phyloP scores from a whole-genome alignment of 2,797 vertebrate genomes.

The Diglossa cyanea region DNA sequence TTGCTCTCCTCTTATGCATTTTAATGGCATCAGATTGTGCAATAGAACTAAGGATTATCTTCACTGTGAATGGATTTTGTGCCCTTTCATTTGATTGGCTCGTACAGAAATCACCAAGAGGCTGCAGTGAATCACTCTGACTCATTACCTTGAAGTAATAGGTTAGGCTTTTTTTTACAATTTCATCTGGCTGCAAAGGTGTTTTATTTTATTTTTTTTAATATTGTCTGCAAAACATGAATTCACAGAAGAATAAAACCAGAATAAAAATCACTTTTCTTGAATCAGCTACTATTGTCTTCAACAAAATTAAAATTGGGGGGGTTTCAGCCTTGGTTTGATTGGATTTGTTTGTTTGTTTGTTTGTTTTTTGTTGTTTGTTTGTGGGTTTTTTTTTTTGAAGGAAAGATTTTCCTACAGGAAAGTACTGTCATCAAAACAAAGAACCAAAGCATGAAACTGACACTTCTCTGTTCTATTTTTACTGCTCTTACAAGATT shows the following conservation, averaged over 20 bases:
- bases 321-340: fast-evolving
- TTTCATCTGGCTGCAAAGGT: constrained; percentile 6
- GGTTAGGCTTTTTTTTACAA: constrained; percentile 26
- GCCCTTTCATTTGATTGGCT: constrained; percentile 67
- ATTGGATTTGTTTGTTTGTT: not conserved
- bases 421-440: not conserved
- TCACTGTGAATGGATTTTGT: constrained; percentile 29
- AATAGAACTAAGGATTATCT: not conserved
- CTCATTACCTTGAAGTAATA: constrained; percentile 56
- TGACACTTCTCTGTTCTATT: not conserved
- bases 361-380: not conserved
- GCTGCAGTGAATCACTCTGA: constrained; percentile 59
- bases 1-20: not conserved
- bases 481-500: not conserved
- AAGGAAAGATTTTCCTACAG: not conserved
- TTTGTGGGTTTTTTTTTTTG: not conserved
- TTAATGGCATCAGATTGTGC: constrained; percentile 36
- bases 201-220: not conserved
- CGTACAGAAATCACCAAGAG: constrained; percentile 18
- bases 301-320: not conserved
- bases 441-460: not conserved
- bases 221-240: not conserved
- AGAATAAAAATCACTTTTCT: not conserved
- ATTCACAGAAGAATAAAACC: not conserved
- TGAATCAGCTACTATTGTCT: not conserved